Evolutionary conservation across 2,113 vertebrate species (phyloP), one percentile per base, ranked within the genome.

Genomic region (Falco punctatus): DNA sequence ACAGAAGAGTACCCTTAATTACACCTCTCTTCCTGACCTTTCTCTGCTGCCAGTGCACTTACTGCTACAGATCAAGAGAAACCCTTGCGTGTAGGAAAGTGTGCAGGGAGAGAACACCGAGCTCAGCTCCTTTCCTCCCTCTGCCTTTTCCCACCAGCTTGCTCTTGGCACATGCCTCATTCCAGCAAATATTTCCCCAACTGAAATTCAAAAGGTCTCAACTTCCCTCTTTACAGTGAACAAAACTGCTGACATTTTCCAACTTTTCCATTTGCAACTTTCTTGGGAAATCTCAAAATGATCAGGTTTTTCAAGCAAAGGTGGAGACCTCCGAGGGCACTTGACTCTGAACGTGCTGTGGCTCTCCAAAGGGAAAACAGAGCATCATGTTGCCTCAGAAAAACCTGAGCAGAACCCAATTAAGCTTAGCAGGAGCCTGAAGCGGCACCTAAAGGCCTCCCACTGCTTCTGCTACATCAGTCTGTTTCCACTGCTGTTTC

Each of bases 171-270:
- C 64, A 74, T 73, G 42, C 5, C 20, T 90, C 79, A 21, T 54
- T 48, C 30, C 4, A 93, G 64, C 82, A 93, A 92, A 86, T 1
- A 11, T 49, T 88, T 81, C 75, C 90, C 75, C 81, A 28, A 44
- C 67, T 78, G 55, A 94, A 88, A 90, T 51, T 70, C 17, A 5
- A 88, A 94, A 90, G 85, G 67, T 95, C 86, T 90, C 75, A 3
- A 3, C 67, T 92, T 83, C 86, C 90, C 64, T 54, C 26, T 88
- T 80, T 18, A 52, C 58, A 64, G 44, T 30, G 27, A 91, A 90
- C 27, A 88, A 90, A 85, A 92, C 13, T 48, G 54, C 70, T 96
- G 92, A 88, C 62, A 88, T 90, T 94, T 96, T 72, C 82, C 85
- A 94, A 15, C 71, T 82, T 78, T 54, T 28, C 66, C 58, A 20